These are phyloP conservation scores for Triops longicaudatus DNA, from an alignment of 1,140 invertebrate genomes.

Conservation along the genomic window DNA sequence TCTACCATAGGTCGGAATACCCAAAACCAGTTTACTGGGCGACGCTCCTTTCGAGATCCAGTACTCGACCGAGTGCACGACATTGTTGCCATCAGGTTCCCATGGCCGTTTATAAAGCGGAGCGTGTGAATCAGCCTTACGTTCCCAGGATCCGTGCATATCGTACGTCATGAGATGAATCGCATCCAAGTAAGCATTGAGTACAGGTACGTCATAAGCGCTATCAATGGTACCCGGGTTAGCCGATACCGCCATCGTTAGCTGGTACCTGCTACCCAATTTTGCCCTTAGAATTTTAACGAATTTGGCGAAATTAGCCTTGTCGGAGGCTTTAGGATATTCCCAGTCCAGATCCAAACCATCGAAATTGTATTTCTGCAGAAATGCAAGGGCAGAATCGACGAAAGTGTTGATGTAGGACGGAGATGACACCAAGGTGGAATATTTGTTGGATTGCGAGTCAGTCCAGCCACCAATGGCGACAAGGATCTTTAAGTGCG, in stretches of 20 bases:
- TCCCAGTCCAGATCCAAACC: conserved; percentile 46
- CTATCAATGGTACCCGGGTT: conserved; percentile 22
- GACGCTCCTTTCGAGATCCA: conserved; percentile 16
- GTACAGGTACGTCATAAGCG: conserved; percentile 34
- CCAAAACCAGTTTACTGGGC: conserved; percentile 23
- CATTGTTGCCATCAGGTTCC: conserved; percentile 19
- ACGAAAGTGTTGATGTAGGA: conserved; percentile 35
- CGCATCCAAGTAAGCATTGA: conserved; percentile 34
- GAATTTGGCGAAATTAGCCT: neutral
- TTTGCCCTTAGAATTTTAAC: neutral
- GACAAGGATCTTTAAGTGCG: conserved; percentile 55
- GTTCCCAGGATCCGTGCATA: conserved; percentile 33
- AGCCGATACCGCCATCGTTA: neutral
- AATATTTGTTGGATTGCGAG: conserved; percentile 44
- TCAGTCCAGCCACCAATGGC: conserved; percentile 71
- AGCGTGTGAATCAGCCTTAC: conserved; percentile 33
- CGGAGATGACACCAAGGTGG: conserved; percentile 32
- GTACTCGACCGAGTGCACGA: neutral
- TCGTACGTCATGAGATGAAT: conserved; percentile 37
- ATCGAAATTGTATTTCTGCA: conserved; percentile 39
- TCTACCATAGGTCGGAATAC: conserved; percentile 25
- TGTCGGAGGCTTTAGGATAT: conserved; percentile 35
- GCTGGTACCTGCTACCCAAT: neutral
- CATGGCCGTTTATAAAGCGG: conserved; percentile 29
- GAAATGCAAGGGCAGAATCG: conserved; percentile 32